Evolutionary conservation across 2,888 invertebrate genomes (phyloP).

Genomic region (Leptinotarsa rubiginosa): DNA sequence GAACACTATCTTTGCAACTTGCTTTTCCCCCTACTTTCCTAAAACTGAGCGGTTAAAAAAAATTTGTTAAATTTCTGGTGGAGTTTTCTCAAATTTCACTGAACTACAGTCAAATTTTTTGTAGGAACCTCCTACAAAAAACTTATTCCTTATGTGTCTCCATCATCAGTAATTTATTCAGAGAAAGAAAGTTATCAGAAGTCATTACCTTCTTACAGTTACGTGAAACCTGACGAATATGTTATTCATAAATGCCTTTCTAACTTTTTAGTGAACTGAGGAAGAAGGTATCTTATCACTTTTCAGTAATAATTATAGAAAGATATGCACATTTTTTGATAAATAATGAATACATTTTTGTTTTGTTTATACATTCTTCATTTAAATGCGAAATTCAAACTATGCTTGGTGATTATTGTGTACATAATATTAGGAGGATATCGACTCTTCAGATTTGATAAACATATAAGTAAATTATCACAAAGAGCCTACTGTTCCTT

Average conservation of each 20-base stretch:
- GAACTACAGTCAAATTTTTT: too few relatives aligned
- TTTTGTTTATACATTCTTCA: neutral
- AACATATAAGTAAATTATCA: too few relatives aligned
- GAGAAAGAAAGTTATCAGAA: neutral
- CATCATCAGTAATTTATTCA: too few relatives aligned
- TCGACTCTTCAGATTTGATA: too few relatives aligned
- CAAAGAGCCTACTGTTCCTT: too few relatives aligned
- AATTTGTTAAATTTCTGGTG: too few relatives aligned
- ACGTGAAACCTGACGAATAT: neutral
- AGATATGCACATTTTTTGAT: constrained; percentile 2
- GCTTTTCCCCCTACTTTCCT: too few relatives aligned
- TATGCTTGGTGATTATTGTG: constrained; percentile 1
- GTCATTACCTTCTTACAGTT: neutral
- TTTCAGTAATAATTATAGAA: neutral
- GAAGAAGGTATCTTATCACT: neutral
- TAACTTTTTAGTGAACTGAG: neutral
- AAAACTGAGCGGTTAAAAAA: too few relatives aligned
- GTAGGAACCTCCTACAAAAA: too few relatives aligned
- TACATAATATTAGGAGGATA: neutral
- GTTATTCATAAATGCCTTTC: neutral
- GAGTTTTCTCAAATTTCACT: too few relatives aligned
- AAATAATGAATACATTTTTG: neutral
- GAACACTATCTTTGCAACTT: too few relatives aligned
- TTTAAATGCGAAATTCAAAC: neutral
- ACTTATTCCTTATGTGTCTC: too few relatives aligned